Percentiles rank a stretch among this genome's conserved stretches.
Conservation (phyloP, 2,888 invertebrate genomes). For the Penaeus monodon region DNA sequence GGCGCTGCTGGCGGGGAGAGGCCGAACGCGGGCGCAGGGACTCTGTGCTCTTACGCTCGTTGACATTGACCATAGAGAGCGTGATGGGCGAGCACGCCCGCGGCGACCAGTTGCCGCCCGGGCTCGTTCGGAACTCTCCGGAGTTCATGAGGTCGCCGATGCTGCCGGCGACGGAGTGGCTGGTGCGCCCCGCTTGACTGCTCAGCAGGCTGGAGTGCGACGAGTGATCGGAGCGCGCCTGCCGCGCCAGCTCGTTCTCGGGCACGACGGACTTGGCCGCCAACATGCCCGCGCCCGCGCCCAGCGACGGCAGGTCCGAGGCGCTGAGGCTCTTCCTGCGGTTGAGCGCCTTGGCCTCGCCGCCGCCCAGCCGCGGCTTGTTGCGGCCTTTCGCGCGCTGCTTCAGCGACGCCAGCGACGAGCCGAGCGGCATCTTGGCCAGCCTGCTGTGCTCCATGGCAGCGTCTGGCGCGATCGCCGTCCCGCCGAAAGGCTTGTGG, state of each 20-base stretch:
- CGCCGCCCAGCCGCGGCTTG: background rate
- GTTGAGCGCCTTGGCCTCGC: constrained; percentile 2
- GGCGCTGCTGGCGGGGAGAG: background rate
- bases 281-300: constrained; percentile 2
- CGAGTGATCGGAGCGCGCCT: constrained; percentile 36
- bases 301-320: constrained; percentile 46
- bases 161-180: constrained; percentile 72
- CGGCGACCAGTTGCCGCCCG: constrained; percentile 52
- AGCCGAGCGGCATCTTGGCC: background rate
- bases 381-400: constrained; percentile 6
- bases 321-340: constrained; percentile 62
- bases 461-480: too few relatives aligned
- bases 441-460: background rate
- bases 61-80: constrained; percentile 60
- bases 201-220: constrained; percentile 37
- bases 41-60: constrained; percentile 31
- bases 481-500: too few relatives aligned
- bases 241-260: constrained; percentile 44
- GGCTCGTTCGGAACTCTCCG: constrained; percentile 45
- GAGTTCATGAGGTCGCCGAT: constrained; percentile 84
- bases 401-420: constrained; percentile 5
- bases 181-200: constrained; percentile 4
- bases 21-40: constrained; percentile 28
- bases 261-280: constrained; percentile 39
- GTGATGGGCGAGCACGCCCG: constrained; percentile 62